Evolutionary conservation across 2,888 invertebrate genomes (phyloP), one percentile per base, ranked within the genome.

Genomic region (Patella ulyssiponensis): DNA sequence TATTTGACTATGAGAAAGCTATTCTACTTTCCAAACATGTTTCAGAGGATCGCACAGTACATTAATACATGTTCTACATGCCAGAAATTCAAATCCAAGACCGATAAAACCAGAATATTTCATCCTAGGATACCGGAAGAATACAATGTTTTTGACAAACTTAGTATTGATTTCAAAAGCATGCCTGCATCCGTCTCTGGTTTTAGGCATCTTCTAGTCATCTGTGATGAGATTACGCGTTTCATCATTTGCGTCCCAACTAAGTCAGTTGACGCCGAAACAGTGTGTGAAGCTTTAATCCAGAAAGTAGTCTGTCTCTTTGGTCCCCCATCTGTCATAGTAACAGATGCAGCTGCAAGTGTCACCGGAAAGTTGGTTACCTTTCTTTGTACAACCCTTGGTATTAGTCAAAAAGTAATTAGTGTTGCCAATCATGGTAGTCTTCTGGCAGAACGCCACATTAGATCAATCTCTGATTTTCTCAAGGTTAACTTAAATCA

Each of bases 381-480:
- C n/a, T 56, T 7, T 17, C 12, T 64, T 3, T 64, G 64, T 64
- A 64, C n/a, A 23, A 2, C 64, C 0, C 64, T 20, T n/a, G 14
- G 64, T 64, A 64, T 64, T 23, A 15, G n/a, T 56, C 56, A 56
- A 17, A 56, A 56, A n/a, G 17, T 56, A 3, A 56, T 56, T 56
- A 17, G 20, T 64, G 64, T 64, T n/a, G 64, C 15, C 3, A 20
- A 64, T 64, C 64, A 64, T 64, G 20, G 20, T 20, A 64, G 64
- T 64, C 64, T 64, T 64, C 17, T 64, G 64, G 20, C 23, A 15
- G 64, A 64, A 64, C 64, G 64, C 15, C 64, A 64, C 23, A 64
- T 64, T 64, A n/a, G 23, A 23, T 64, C 64, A n/a, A 64, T 17
- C n/a, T 64, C 64, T 64, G 23, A 64, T 23, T 64, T 64, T n/a